These are phyloP conservation scores for Decapterus maruadsi DNA, from an alignment of 2,797 vertebrate genomes.

Conservation along the genomic window DNA sequence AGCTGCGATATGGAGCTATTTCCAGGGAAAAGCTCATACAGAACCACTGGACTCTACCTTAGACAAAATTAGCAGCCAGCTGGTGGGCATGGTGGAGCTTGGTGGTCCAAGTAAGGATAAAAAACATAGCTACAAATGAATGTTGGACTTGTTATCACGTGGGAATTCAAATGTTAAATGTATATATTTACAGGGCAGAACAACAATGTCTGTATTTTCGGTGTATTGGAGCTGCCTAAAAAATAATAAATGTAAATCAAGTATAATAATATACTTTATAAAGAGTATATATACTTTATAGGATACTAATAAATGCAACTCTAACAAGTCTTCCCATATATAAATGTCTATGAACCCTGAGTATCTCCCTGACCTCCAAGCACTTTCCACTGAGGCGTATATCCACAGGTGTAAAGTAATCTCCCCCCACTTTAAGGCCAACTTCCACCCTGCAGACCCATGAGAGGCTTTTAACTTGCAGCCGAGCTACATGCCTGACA, in stretches of 20 bases:
- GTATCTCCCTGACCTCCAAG: background rate
- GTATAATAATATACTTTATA: no score
- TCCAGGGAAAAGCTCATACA: background rate
- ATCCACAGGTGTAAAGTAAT: constrained; percentile 47
- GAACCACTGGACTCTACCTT: background rate
- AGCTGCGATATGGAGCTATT: background rate
- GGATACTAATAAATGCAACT: no score
- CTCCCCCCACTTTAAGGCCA: constrained; percentile 31
- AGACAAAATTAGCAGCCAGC: background rate
- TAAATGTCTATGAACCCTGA: background rate
- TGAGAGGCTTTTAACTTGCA: constrained; percentile 62
- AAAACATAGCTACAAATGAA: background rate
- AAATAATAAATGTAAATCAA: background rate
- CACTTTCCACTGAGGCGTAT: constrained; percentile 20
- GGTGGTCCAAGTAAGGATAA: background rate
- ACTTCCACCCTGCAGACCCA: constrained; percentile 47
- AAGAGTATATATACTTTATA: no score
- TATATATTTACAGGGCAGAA: background rate
- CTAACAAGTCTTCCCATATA: no score
- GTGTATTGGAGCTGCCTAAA: background rate
- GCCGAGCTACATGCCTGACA: constrained; percentile 50
- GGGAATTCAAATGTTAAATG: background rate
- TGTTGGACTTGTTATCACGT: background rate
- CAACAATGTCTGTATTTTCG: background rate
- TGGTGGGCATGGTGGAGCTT: background rate